Conservation (phyloP, 2,113 vertebrate genomes). For the Nibea albiflora region DNA sequence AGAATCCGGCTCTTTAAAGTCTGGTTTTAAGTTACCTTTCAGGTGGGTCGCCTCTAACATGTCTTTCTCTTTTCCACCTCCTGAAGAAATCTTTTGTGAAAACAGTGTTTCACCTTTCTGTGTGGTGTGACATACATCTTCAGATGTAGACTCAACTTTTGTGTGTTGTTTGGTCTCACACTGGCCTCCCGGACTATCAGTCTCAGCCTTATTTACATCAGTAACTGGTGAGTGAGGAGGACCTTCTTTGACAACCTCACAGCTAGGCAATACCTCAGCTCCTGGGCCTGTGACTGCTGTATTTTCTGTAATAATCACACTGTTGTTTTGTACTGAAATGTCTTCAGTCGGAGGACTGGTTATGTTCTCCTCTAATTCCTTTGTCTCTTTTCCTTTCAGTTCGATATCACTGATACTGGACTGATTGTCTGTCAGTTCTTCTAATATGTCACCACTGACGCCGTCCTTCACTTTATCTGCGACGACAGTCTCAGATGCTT, state of each 20-base stretch:
- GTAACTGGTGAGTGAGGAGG: background rate
- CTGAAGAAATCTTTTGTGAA: conserved; percentile 6
- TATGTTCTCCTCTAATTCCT: background rate
- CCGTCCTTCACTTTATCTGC: conserved; percentile 20
- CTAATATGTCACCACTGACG: background rate
- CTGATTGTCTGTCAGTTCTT: conserved; percentile 13
- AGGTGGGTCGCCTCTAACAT: background rate
- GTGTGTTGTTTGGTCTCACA: conserved; percentile 9
- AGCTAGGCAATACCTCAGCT: background rate
- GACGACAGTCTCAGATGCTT: background rate
- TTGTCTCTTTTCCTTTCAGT: conserved; percentile 10
- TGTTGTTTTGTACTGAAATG: conserved; percentile 18
- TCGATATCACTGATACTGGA: background rate
- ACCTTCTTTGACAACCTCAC: background rate
- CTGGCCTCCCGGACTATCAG: background rate
- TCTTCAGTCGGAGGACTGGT: conserved; percentile 24
- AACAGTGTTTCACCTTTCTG: conserved; percentile 2
- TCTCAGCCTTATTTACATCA: background rate
- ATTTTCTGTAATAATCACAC: conserved; percentile 10
- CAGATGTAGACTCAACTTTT: background rate
- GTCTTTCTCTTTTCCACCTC: conserved; percentile 8
- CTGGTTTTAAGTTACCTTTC: conserved; percentile 23
- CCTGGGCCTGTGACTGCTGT: background rate
- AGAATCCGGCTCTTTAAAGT: conserved; percentile 6
- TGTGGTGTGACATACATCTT: background rate